Base-by-base conservation (phyloP, 1,140 invertebrate genomes). In the Drosophila nebulosa region DNA sequence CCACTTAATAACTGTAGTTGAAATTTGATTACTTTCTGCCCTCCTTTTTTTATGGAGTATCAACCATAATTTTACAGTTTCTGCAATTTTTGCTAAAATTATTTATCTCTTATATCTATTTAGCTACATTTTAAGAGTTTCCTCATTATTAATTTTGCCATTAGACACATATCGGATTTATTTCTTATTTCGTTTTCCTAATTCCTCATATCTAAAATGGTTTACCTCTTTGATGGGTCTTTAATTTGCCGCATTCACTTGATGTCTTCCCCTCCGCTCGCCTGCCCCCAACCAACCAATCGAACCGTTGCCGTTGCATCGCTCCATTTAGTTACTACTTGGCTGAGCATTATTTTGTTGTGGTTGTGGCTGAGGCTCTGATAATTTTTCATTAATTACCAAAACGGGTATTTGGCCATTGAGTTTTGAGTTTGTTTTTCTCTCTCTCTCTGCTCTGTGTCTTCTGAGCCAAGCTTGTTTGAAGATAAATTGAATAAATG, bases 401-500 rank as follows among this genome's bases (percentile, higher is more conserved):
- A 64, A 86, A 85, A 86, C 80, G 74, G 61, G 81, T 84, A 66
- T 84, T 70, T 55, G 63, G 53, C 72, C 68, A 72, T 76, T 69
- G 73, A 56, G 42, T 55, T 39, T 39, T 59, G 2, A 18, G 39
- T 6, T 46, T 18, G 14, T 51, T 52, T 35, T 36, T 59, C 16
- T 52, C 64, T 67, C n/a, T n/a, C n/a, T n/a, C n/a, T 62, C 64
- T 67, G 73, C 66, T 64, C 10, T 30, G 27, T 69, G 63, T 66
- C 18, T 18, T 21, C 21, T 5, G 6, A 46, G 39, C 39, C 18
- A 46, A 46, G 39, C 39, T 46, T 46, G 39, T 46, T 46, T 46
- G 67, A 86, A 86, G 80, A 85, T 85, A 85, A 86, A 85, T 84
- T 76, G 81, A 85, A 78, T 84, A 61, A 86, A 67, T 73, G 73